A percentile compares a stretch with the other conserved stretches of the same genome.
These are phyloP conservation scores for Muscidifurax raptorellus DNA, from an alignment of 1,140 invertebrate genomes.

Conservation along the genomic window DNA sequence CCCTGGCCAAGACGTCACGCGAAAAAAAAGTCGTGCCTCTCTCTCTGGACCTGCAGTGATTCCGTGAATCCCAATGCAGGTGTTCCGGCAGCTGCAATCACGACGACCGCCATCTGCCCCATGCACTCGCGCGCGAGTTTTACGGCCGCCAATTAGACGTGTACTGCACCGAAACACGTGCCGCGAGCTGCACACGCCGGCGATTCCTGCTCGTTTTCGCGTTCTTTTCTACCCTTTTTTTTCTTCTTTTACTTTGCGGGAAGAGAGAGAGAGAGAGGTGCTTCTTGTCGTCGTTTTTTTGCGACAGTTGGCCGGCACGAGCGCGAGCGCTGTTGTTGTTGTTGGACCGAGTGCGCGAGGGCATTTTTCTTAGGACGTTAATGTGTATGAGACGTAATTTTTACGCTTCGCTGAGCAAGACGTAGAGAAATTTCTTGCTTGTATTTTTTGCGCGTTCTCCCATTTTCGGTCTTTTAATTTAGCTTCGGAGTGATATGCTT, in stretches of 20 bases:
- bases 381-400: not conserved
- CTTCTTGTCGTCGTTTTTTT: slow-evolving; percentile 26
- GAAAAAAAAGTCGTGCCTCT: not conserved
- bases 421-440: not conserved
- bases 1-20: not conserved
- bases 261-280: not conserved
- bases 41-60: slow-evolving; percentile 56
- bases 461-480: too few species aligned
- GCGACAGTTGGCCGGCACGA: slow-evolving; percentile 59
- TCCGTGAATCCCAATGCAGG: slow-evolving; percentile 45
- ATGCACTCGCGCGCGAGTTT: slow-evolving; percentile 23
- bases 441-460: too few species aligned
- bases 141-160: slow-evolving; percentile 59
- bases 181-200: slow-evolving; percentile 49
- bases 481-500: not conserved
- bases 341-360: not conserved
- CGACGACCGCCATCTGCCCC: slow-evolving; percentile 53
- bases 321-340: not conserved
- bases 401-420: not conserved
- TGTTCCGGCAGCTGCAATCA: slow-evolving; percentile 50
- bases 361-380: not conserved
- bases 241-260: slow-evolving; percentile 14
- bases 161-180: slow-evolving; percentile 62
- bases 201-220: slow-evolving; percentile 44
- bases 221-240: slow-evolving; percentile 39